phyloP scores from a whole-genome alignment of 2,797 vertebrate genomes.

The Manis pentadactyla region DNA sequence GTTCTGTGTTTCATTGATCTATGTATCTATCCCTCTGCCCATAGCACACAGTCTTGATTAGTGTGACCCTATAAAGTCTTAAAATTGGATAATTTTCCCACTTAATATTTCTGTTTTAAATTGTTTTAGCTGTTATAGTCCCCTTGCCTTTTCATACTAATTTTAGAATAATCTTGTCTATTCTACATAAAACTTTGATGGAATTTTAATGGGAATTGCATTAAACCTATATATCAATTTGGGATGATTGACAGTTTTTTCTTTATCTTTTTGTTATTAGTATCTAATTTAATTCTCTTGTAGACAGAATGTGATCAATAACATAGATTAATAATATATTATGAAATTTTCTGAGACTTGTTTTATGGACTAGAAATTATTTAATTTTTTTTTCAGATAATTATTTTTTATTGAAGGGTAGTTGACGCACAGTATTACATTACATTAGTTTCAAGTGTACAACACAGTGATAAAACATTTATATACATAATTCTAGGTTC shows the following conservation, averaged over 20 bases:
- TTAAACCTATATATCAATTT: neutral
- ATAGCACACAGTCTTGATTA: neutral
- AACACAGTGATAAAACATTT: too few species aligned
- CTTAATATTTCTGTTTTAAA: neutral
- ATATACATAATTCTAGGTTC: too few species aligned
- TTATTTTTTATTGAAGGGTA: too few species aligned
- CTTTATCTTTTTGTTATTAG: neutral
- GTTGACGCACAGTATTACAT: too few species aligned
- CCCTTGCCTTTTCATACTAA: neutral
- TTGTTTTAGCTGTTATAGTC: neutral
- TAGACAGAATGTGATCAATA: neutral
- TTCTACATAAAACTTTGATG: neutral
- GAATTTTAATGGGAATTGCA: neutral
- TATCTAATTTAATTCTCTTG: neutral
- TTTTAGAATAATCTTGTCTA: neutral
- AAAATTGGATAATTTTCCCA: neutral
- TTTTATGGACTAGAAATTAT: neutral
- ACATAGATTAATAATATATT: neutral
- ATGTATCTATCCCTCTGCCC: neutral
- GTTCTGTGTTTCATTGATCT: neutral
- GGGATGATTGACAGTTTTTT: neutral
- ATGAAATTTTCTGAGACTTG: slow-evolving; percentile 3
- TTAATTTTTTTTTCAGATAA: too few species aligned
- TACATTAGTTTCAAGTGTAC: too few species aligned
- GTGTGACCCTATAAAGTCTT: neutral